Base-by-base conservation (phyloP, 2,113 vertebrate genomes). In the Potamarius usumacintae region DNA sequence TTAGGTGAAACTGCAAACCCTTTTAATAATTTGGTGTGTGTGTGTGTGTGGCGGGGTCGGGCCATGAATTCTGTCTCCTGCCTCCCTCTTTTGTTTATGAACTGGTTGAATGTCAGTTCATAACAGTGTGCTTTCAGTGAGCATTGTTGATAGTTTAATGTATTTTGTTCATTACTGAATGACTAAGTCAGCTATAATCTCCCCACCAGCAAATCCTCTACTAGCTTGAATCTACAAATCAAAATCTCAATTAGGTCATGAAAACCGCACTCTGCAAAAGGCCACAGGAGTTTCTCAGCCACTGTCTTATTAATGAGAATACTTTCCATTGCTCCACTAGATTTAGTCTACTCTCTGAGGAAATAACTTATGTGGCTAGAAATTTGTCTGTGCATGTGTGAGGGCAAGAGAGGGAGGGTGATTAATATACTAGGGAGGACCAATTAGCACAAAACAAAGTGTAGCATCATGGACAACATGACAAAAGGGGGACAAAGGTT, bases 371-470 rank as follows among this genome's bases (percentile, higher is more conserved):
- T 87, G 85, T 90, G 74, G 81, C 82, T 67, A 79, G 83, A 90
- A 90, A 91, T 92, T 85, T 88, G 63, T 92, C 90, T 87, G 82
- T 48, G 60, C 27, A 34, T 48, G 86, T 69, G 86, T 60, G 86
- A 53, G 86, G 18, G 80, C 20, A 27, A 30, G 79, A 88, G 48
- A 83, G 60, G 84, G 82, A 25, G 82, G 80, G 90, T 94, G 93
- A 95, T 94, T 94, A 93, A 92, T 95, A 92, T 92, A 94, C 90
- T 92, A 69, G 91, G 90, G 92, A 92, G 89, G 92, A 90, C 91
- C 93, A 95, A 95, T 94, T 95, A 95, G 94, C 91, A 91, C 89
- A 89, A 92, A 90, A 94, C 91, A 94, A 94, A 94, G 87, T 58
- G 90, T 81, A 86, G 89, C 93, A 90, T 94, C 93, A 92, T 92